Evolutionary conservation across 2,797 vertebrate genomes (phyloP).

Genomic region (Siniperca undulata): DNA sequence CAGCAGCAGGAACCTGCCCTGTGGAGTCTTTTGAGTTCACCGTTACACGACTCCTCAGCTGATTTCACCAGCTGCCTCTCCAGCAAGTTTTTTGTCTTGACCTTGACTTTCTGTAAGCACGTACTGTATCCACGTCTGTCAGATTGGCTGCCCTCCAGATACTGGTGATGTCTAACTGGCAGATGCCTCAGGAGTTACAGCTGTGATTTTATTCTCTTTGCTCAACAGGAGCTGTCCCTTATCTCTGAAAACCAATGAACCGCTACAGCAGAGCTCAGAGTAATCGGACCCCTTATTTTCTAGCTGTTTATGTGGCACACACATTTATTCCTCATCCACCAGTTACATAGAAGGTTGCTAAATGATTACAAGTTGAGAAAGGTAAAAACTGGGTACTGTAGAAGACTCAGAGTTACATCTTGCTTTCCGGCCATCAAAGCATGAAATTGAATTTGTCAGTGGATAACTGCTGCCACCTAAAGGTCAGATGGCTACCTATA

Average conservation of each 20-base stretch:
- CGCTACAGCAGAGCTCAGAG: constrained; percentile 7
- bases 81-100: constrained; percentile 39
- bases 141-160: constrained; percentile 61
- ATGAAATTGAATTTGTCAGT: constrained; percentile 76
- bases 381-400: constrained; percentile 6
- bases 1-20: constrained; percentile 22
- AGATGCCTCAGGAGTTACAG: constrained; percentile 55
- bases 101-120: constrained; percentile 51
- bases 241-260: constrained; percentile 32
- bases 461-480: constrained; percentile 80
- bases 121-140: constrained; percentile 31
- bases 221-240: constrained; percentile 19
- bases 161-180: constrained; percentile 45
- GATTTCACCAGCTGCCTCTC: constrained; percentile 48
- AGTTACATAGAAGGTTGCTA: neutral
- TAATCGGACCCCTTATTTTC: constrained; percentile 4
- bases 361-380: neutral
- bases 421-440: constrained; percentile 53
- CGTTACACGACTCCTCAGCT: constrained; percentile 24
- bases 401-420: constrained; percentile 52
- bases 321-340: neutral
- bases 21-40: constrained; percentile 18
- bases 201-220: constrained; percentile 57
- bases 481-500: constrained; percentile 59
- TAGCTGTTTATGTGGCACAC: neutral